Evolutionary conservation across 2,888 invertebrate genomes (phyloP).

Genomic region (Dryocosmus kuriphilus): DNA sequence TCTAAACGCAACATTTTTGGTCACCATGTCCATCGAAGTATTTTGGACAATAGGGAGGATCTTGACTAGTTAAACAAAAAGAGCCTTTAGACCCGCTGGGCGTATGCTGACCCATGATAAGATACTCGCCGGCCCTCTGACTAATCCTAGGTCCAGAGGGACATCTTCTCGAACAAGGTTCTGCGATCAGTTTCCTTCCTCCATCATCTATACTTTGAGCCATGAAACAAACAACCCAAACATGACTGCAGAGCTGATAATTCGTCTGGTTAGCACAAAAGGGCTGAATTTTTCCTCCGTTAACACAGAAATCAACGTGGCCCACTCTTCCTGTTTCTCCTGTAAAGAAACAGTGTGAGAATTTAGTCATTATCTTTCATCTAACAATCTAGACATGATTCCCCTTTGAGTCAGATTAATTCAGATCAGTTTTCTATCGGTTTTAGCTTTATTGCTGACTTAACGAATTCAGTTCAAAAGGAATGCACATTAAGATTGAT

Average conservation of each 20-base stretch:
- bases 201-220: conserved; percentile 86
- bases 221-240: conserved; percentile 89
- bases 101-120: conserved; percentile 86
- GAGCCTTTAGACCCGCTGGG: conserved; percentile 85
- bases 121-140: conserved; percentile 80
- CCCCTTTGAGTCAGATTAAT: no score
- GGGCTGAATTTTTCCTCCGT: conserved; percentile 87
- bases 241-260: conserved; percentile 88
- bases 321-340: conserved; percentile 84
- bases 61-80: conserved; percentile 83
- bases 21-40: conserved; percentile 80
- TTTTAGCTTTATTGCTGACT: no score
- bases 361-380: background rate
- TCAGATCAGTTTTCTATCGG: no score
- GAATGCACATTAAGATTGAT: no score
- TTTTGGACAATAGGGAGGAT: conserved; percentile 86
- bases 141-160: conserved; percentile 82
- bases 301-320: conserved; percentile 89
- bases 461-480: no score
- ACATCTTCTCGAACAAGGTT: conserved; percentile 87
- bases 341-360: conserved; percentile 43
- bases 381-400: no score
- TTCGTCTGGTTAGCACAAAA: conserved; percentile 86
- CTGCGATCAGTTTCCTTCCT: conserved; percentile 79
- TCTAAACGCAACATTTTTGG: conserved; percentile 82